Evolutionary conservation across 2,797 vertebrate species (phyloP), one percentile per base, ranked within the genome.

Genomic region (Pogoniulus pusillus): DNA sequence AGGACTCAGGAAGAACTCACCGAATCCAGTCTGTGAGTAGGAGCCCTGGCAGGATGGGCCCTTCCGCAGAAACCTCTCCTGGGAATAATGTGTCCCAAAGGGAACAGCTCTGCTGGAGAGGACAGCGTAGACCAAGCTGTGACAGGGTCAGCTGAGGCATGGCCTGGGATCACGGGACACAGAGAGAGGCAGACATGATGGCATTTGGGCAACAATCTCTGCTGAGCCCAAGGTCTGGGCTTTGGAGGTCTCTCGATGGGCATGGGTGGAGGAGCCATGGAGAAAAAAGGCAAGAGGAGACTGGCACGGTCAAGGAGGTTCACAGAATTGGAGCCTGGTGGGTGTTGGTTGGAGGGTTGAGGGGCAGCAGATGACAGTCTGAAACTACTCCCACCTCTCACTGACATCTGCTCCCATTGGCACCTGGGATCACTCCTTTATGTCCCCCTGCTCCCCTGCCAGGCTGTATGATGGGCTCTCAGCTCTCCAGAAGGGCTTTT

Each of bases 1-100:
- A 82, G 97, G 98, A 93, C 97, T 98, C 95, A 99, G 98, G 97
- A 99, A 98, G 97, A 98, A 98, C 85, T 93, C 98, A 79, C 98
- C 98, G 0, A 97, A 94, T 72, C 98, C 98, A 94, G 97, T 98
- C 93, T 96, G 99, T 99, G 96, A 98, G 98, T 98, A 93, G 39
- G 69, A 65, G 5, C 12, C 32, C 80, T 3, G 7, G 23, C 69
- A 88, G 73, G 22, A 62, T 4, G 6, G 34, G 12, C 22, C 23
- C 18, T 90, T 85, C 75, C 6, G 7, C 45, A 35, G 79, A 65
- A 93, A 71, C 30, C 19, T 84, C 1, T 0, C 43, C 87, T 20
- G 45, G 55, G 75, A 87, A 16, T 2, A 27, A 12, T 1, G 18
- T 43, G 34, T 49, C 55, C 14, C 3, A 13, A 69, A 73, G 63